These are phyloP conservation scores for Bibio marci DNA, from an alignment of 2,888 invertebrate genomes.

Conservation along the genomic window DNA sequence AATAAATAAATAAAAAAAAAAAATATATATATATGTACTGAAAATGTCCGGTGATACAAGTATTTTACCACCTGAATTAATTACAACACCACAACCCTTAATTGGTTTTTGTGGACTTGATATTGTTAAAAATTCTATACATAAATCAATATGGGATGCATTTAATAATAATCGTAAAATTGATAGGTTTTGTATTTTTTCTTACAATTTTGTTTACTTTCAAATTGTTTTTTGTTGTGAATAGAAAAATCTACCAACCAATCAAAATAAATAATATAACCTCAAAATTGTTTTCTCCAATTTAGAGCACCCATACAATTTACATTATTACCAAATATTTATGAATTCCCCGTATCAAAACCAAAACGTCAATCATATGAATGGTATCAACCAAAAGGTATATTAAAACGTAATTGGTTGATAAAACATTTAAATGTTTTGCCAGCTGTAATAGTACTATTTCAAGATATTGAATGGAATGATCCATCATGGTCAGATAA, in stretches of 20 bases:
- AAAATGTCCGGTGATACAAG: conserved; percentile 40
- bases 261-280: background rate
- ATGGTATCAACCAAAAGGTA: conserved; percentile 89
- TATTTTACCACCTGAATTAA: conserved; percentile 69
- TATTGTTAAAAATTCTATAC: conserved; percentile 63
- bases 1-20: too few relatives aligned
- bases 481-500: conserved; percentile 89
- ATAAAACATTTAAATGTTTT: conserved; percentile 76
- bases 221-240: too few relatives aligned
- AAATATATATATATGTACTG: too few relatives aligned
- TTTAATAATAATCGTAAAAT: conserved; percentile 67
- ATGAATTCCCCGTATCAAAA: conserved; percentile 76
- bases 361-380: conserved; percentile 82
- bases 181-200: conserved; percentile 32
- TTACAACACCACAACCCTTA: conserved; percentile 67
- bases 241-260: background rate
- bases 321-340: conserved; percentile 60
- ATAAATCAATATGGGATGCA: conserved; percentile 86
- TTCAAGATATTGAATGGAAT: conserved; percentile 96
- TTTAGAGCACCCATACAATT: conserved; percentile 62
- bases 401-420: conserved; percentile 90
- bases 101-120: conserved; percentile 83
- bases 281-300: conserved; percentile 1
- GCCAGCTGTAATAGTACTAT: conserved; percentile 86
- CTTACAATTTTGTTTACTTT: too few relatives aligned